Evolutionary conservation across 2,888 invertebrate species (phyloP), one percentile per base, ranked within the genome.

Genomic region (Drosophila meridiana): DNA sequence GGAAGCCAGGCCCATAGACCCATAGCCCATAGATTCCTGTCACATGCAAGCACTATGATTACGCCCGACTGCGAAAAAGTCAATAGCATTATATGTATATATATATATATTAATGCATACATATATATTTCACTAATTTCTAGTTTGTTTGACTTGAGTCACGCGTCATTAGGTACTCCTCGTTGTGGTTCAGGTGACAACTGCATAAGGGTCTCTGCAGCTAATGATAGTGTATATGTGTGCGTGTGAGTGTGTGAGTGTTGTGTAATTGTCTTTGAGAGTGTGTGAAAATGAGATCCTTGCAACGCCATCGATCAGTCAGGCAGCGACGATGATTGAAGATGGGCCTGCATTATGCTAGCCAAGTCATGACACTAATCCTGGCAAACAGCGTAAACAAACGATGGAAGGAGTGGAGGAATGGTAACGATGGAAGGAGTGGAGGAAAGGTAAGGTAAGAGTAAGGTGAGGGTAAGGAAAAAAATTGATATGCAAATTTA

Each of bases 401-500:
- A 52, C 48, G 61, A 55, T 48, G 63, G 65, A 52, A 4, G 9
- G 9, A 36, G 13, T 14, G 14, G 36, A 52, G 48, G 2, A 45
- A 5, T 14, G 45, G 13, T 20, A 6, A 28, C 48, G 61, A 55
- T 48, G 63, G 65, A 52, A 4, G 9, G 9, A 36, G 13, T 14
- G 47, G 7, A 1, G 26, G 45, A 2, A 11, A 48, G 47, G 28
- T 28, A 14, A 14, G 28, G 45, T 26, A 5, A 45, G 26, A n/a
- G 4, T 1, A 20, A n/a, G 11, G 20, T 9, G 4, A 20, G 20
- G 48, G 43, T 28, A 4, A 36, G 11, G 20, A 28, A 52, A 69
- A 73, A 73, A 76, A 79, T 60, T 76, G 59, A 83, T 87, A 87
- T 87, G 87, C 89, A 87, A 87, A 87, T 87, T 89, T 84, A 78